phyloP scores from a whole-genome alignment of 2,797 vertebrate genomes.

The Uromys caudimaculatus region DNA sequence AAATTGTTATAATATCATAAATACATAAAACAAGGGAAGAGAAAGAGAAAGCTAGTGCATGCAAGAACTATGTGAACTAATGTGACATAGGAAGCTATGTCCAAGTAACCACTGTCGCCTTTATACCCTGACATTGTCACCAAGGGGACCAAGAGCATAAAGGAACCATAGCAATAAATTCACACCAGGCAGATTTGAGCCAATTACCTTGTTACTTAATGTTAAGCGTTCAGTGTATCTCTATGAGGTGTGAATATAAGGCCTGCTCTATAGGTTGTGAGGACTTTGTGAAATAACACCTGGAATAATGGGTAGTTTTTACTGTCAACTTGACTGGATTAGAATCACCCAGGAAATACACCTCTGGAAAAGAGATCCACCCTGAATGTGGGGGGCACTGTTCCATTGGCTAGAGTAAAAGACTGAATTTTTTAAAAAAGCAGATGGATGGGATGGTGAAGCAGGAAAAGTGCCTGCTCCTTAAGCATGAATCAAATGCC shows the following conservation, averaged over 20 bases:
- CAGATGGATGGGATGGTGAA: neutral
- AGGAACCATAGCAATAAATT: neutral
- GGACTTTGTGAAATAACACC: conserved; percentile 14
- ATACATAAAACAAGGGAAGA: neutral
- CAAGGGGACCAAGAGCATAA: neutral
- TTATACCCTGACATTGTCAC: neutral
- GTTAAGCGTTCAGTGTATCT: conserved; percentile 47
- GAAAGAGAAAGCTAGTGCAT: neutral
- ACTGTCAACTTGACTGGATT: neutral
- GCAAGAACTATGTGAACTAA: neutral
- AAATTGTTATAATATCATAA: neutral
- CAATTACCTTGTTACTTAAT: neutral
- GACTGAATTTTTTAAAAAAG: neutral
- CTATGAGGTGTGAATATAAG: neutral
- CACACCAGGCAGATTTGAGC: neutral
- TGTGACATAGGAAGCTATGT: neutral
- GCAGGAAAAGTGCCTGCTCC: no score
- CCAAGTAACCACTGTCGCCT: neutral
- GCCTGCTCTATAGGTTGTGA: neutral
- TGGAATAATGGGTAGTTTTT: no score
- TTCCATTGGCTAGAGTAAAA: neutral
- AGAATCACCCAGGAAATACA: neutral
- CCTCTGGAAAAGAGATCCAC: neutral
- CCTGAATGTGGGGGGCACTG: neutral
- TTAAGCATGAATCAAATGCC: neutral